Base-by-base conservation (phyloP, 1,140 invertebrate genomes). In the Formica exsecta region DNA sequence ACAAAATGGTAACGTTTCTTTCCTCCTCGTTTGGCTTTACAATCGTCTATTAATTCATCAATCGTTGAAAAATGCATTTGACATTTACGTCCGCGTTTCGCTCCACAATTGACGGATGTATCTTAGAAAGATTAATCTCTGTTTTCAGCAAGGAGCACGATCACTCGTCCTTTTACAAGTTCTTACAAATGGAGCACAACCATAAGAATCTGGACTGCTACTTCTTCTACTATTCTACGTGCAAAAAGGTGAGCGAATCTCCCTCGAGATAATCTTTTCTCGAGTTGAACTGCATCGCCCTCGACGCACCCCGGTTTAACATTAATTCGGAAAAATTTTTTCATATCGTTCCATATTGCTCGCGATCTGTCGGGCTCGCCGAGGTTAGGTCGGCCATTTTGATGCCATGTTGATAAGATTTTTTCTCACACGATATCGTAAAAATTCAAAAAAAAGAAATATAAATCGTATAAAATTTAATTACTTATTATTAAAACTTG, bases 151-250 rank as follows among this genome's bases (percentile, higher is more conserved):
- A 93, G 86, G 94, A 95, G 86, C 95, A 95, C 95, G 95, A 95
- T 89, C 94, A 95, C 70, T 94, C 94, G 61, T 94, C 94, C 70
- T 94, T 93, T 89, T 94, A 92, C 76, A 91, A 91, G 86, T 94
- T 94, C 87, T 92, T 95, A 89, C 92, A 94, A 92, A 95, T 95
- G 94, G 94, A 95, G 87, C 93, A 92, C 87, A 94, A 89, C 86
- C 92, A 92, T 90, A 97, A 97, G 95, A 97, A 97, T 94, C 97
- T 97, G 92, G 97, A 98, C 93, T 98, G 97, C 93, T 98, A 98
- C 94, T 98, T 97, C 95, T 98, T 97, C 94, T 98, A 97, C 93
- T 98, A 98, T 92, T 98, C 97, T 25, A 97, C 97, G 68, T 98
- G 97, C 94, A 97, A 96, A 51, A 98, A 97, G 96, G 97, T 97